phyloP scores from a whole-genome alignment of 2,888 invertebrate genomes.

The Drosophila leonis region DNA sequence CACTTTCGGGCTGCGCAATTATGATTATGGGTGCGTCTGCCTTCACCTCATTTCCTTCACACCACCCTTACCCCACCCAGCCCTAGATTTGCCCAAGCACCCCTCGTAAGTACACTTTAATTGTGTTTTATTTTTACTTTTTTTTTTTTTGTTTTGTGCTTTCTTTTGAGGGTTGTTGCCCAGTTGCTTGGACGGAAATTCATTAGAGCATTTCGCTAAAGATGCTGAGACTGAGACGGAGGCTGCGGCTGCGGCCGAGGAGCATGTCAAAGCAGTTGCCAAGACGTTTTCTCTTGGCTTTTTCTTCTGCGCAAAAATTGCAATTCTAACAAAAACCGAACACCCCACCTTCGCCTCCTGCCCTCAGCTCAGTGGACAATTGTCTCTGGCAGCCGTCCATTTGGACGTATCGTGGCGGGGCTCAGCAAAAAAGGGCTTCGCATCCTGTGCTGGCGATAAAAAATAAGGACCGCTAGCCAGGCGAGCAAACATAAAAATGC shows the following conservation, averaged over 20 bases:
- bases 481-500: constrained; percentile 81
- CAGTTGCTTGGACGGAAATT: constrained; percentile 75
- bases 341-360: not conserved
- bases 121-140: constrained; percentile 64
- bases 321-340: constrained; percentile 63
- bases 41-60: constrained; percentile 6
- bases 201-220: constrained; percentile 74
- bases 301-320: constrained; percentile 75
- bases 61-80: not conserved
- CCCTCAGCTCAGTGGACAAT: constrained; percentile 55
- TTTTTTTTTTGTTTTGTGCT: constrained; percentile 20
- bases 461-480: constrained; percentile 78
- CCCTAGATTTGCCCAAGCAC: constrained; percentile 1
- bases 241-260: constrained; percentile 33
- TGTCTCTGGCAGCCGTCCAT: constrained; percentile 66
- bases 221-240: not conserved
- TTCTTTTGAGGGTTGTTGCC: constrained; percentile 59
- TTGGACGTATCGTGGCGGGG: constrained; percentile 1
- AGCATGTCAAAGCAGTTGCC: constrained; percentile 75
- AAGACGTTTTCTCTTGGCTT: constrained; percentile 78
- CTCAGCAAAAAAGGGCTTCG: constrained; percentile 54
- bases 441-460: constrained; percentile 59
- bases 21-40: constrained; percentile 76
- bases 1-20: constrained; percentile 68
- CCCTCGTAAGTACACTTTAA: constrained; percentile 69